Conservation (phyloP, 2,888 invertebrate genomes). For the Pantelozetes paolii region DNA sequence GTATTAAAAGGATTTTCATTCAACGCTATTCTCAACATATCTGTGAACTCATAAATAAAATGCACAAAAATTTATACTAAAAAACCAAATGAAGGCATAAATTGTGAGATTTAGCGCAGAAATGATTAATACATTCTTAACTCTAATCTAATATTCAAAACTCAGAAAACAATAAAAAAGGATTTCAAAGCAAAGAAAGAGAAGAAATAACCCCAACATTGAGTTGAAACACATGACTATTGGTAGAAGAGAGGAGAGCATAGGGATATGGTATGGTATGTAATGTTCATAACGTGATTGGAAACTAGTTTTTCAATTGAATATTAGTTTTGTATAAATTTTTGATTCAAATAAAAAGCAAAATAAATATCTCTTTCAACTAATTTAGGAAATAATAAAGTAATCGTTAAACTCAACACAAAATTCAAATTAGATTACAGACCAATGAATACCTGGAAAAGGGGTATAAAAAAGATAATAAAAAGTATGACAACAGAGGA, state of each 20-base stretch:
- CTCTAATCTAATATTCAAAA: constrained; percentile 25
- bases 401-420: constrained; percentile 20
- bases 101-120: constrained; percentile 15
- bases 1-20: neutral
- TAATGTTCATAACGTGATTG: constrained; percentile 29
- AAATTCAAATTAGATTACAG: constrained; percentile 28
- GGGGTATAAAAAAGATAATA: neutral
- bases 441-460: neutral
- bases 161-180: neutral
- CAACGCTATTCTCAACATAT: neutral
- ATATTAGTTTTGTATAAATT: neutral
- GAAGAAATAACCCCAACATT: neutral
- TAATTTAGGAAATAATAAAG: constrained; percentile 29
- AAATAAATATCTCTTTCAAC: constrained; percentile 20
- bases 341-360: neutral
- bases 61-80: neutral
- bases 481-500: neutral
- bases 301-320: constrained; percentile 19
- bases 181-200: neutral
- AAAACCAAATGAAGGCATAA: neutral
- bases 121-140: constrained; percentile 28
- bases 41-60: constrained; percentile 1
- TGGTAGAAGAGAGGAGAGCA: neutral
- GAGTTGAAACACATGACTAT: neutral
- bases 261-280: neutral